Evolutionary conservation across 2,888 invertebrate genomes (phyloP), one percentile per base, ranked within the genome.

Genomic region (Brachyptera putata): DNA sequence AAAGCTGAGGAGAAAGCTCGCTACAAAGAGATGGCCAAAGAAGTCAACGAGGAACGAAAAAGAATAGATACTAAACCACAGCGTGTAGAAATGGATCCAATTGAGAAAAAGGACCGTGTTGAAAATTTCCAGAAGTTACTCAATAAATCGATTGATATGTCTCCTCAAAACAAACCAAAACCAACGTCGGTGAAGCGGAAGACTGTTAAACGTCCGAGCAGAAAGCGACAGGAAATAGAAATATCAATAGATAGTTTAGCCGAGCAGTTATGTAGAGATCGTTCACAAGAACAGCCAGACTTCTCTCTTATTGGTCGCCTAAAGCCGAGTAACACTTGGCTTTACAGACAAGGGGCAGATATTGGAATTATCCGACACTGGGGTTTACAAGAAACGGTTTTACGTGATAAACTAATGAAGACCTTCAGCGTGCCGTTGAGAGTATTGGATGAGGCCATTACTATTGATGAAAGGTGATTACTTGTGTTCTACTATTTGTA

Each of bases 1-100:
- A 67, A 72, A 1, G 64, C 70, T 1, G 72, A 73, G 36, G 74
- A 77, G 61, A 74, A 73, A 56, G 71, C 71, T 14, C 69, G 68
- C 62, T 77, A 75, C 64, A 67, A 71, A 55, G 68, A 70, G 49
- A 57, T 69, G 7, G 70, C 67, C 22, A 64, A 65, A 22, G 69
- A 70, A 50, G 69, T 30, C 11, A 30, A 39, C 57, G 24, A 53
- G 2, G 55, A 41, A 26, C 18, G 43, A n/a, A 59, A 50, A 24
- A 30, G 16, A 14, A 22, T n/a, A 22, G 21, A 11, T 22, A 13
- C n/a, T 13, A 24, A 24, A 9, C 7, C 21, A 13, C 21, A 22
- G 3, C 21, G 22, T 9, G 24, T 24, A 5, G 7, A 16, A 5
- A n/a, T 46, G 24, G 57, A 39, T 22, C 61, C 25, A 61, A 26